A percentile compares a stretch with the other conserved stretches of the same genome.
Evolutionary conservation across 2,113 vertebrate genomes (phyloP).

Genomic region (Hepsetus odoe): DNA sequence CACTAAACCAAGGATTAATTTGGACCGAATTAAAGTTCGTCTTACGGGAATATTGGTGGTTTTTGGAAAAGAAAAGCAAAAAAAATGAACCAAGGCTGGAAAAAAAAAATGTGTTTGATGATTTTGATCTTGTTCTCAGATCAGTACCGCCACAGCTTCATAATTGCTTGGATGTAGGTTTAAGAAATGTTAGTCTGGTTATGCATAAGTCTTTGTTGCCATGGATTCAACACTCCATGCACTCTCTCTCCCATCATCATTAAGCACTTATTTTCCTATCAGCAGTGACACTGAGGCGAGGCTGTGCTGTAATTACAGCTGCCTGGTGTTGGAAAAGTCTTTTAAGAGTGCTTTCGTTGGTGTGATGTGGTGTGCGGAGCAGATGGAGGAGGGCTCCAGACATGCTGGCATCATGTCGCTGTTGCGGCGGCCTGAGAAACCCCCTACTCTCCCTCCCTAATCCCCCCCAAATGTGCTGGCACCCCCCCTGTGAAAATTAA

Average conservation of each 20-base stretch:
- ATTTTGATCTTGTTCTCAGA: slow-evolving; percentile 11
- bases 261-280: slow-evolving; percentile 54
- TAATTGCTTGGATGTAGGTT: not conserved
- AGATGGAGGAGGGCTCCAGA: slow-evolving; percentile 75
- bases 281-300: slow-evolving; percentile 49
- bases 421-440: not conserved
- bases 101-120: not conserved
- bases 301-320: slow-evolving; percentile 66
- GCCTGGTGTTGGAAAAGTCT: slow-evolving; percentile 69
- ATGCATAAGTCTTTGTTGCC: slow-evolving; percentile 32
- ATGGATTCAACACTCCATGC: slow-evolving; percentile 9
- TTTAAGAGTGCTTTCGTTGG: slow-evolving; percentile 61
- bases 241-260: slow-evolving; percentile 32
- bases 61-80: too few relatives aligned
- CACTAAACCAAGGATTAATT: too few relatives aligned
- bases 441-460: not conserved
- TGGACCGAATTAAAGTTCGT: too few relatives aligned
- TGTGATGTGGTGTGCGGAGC: slow-evolving; percentile 64
- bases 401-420: slow-evolving; percentile 62
- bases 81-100: too few relatives aligned
- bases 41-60: too few relatives aligned
- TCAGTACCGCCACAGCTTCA: not conserved
- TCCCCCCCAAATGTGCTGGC: slow-evolving; percentile 32
- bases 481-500: slow-evolving; percentile 13
- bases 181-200: not conserved